phyloP scores from a whole-genome alignment of 2,888 invertebrate species.

The Dasypogon diadema region DNA sequence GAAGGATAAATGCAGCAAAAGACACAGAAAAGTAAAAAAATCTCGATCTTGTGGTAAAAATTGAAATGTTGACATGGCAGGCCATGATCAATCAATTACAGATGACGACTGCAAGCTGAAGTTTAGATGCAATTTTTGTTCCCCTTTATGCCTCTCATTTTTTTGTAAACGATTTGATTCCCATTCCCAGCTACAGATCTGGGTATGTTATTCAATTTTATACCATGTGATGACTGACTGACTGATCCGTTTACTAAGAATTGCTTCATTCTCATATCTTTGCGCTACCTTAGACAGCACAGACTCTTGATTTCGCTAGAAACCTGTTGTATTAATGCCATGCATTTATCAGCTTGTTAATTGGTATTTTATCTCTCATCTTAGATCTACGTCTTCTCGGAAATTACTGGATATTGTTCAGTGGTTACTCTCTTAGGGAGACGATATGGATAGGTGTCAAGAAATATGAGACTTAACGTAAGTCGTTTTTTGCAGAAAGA shows the following conservation, averaged over 20 bases:
- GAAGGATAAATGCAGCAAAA: constrained; percentile 14
- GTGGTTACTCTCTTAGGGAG: background rate
- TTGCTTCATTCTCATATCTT: constrained; percentile 29
- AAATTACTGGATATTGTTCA: constrained; percentile 30
- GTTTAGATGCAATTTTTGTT: background rate
- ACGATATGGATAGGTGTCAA: constrained; percentile 35
- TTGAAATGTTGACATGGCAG: constrained; percentile 50
- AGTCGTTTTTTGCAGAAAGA: too few species aligned
- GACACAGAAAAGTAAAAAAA: background rate
- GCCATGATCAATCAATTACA: constrained; percentile 50
- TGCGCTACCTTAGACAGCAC: background rate
- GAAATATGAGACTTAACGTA: constrained; percentile 20
- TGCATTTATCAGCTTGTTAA: constrained; percentile 43
- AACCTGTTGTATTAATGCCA: constrained; percentile 49
- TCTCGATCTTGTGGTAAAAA: constrained; percentile 38
- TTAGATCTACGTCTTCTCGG: constrained; percentile 33
- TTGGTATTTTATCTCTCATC: constrained; percentile 44
- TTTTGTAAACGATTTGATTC: background rate
- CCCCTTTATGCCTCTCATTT: background rate
- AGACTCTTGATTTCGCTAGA: constrained; percentile 30
- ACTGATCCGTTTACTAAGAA: constrained; percentile 36
- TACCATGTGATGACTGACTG: constrained; percentile 15
- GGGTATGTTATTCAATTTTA: constrained; percentile 13
- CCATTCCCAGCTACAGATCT: background rate
- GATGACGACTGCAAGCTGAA: constrained; percentile 32